phyloP scores from a whole-genome alignment of 2,797 vertebrate genomes.

The Coilia nasus region DNA sequence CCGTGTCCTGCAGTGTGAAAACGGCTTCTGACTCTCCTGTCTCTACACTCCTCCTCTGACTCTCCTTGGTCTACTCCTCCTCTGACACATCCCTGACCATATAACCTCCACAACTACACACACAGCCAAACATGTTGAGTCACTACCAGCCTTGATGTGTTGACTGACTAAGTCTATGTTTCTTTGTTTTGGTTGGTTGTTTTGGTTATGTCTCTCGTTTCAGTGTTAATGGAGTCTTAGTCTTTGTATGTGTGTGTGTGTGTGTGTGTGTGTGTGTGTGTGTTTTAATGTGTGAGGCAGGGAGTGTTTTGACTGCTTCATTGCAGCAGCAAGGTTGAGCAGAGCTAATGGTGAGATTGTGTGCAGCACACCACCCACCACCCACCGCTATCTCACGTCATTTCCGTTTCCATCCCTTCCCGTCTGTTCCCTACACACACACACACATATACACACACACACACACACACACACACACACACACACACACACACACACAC shows the following conservation, averaged over 20 bases:
- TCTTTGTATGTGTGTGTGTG: neutral
- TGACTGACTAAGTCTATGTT: neutral
- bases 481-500: neutral
- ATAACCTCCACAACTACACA: neutral
- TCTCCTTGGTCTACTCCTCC: too few relatives aligned
- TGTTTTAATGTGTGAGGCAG: neutral
- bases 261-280: neutral
- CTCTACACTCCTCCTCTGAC: too few relatives aligned
- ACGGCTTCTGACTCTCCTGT: too few relatives aligned
- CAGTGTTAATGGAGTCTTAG: neutral
- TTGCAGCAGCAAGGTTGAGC: neutral
- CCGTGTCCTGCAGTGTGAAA: too few relatives aligned
- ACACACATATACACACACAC: conserved; percentile 12
- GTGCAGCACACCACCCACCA: neutral
- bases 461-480: neutral
- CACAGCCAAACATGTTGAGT: neutral
- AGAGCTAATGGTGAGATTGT: neutral
- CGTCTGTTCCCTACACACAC: neutral
- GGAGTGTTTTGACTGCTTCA: neutral
- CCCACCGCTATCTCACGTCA: neutral
- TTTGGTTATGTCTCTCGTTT: neutral
- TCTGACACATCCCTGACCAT: neutral
- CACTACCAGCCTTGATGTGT: neutral
- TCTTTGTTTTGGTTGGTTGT: neutral
- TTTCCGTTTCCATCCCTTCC: neutral